Conservation (phyloP, 2,888 invertebrate species). For the Orthonychiurus folsomi region DNA sequence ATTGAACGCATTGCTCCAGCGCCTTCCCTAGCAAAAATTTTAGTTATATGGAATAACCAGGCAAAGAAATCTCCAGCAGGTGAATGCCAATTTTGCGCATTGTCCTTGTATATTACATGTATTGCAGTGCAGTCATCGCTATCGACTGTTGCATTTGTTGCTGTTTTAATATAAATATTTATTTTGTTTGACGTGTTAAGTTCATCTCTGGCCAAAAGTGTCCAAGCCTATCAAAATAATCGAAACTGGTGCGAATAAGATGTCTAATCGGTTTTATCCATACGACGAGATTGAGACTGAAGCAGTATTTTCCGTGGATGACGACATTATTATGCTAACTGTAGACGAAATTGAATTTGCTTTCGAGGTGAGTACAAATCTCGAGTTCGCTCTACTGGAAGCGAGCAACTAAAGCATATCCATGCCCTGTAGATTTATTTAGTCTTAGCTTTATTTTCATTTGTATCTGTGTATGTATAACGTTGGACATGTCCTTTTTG, state of each 20-base stretch:
- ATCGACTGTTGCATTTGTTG: not conserved
- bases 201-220: constrained; percentile 78
- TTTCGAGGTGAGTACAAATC: too few relatives aligned
- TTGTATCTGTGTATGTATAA: too few relatives aligned
- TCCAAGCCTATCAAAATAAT: constrained; percentile 82
- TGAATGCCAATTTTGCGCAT: constrained; percentile 57
- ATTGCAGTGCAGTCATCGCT: constrained; percentile 8
- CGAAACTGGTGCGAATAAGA: constrained; percentile 76
- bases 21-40: constrained; percentile 80
- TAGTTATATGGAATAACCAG: constrained; percentile 96
- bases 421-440: too few relatives aligned
- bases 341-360: constrained; percentile 94
- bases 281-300: constrained; percentile 95
- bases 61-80: constrained; percentile 75
- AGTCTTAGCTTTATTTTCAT: too few relatives aligned
- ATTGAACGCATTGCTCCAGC: constrained; percentile 76
- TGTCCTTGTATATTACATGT: not conserved
- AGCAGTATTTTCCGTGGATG: constrained; percentile 87
- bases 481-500: too few relatives aligned
- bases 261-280: constrained; percentile 93
- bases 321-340: constrained; percentile 51
- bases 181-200: constrained; percentile 50
- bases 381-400: too few relatives aligned
- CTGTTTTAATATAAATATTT: not conserved
- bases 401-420: too few relatives aligned